Conservation (phyloP, 2,888 invertebrate genomes). For the Himalopsyche anomala region DNA sequence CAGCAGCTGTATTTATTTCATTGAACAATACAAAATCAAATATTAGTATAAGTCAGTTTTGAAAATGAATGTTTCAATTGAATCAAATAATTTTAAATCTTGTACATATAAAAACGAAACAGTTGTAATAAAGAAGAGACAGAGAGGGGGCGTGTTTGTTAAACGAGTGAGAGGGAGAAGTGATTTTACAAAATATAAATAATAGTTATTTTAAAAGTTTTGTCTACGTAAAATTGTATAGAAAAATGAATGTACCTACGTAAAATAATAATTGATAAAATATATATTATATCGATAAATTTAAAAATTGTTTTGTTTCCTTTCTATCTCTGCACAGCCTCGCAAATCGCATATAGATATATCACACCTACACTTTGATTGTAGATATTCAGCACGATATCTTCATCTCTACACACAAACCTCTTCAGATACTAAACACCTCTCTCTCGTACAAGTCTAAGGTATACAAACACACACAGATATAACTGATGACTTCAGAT, state of each 20-base stretch:
- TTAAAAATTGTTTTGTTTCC: constrained; percentile 49
- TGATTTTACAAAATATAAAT: constrained; percentile 61
- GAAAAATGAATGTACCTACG: constrained; percentile 65
- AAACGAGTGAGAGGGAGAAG: constrained; percentile 51
- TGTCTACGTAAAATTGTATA: constrained; percentile 65
- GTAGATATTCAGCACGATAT: too few species aligned
- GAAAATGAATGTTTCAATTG: not conserved
- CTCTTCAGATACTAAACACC: too few species aligned
- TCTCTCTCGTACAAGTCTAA: too few species aligned
- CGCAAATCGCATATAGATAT: too few species aligned
- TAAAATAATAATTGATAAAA: constrained; percentile 64
- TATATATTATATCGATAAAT: constrained; percentile 64
- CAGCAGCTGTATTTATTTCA: too few species aligned
- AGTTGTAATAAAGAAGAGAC: constrained; percentile 38
- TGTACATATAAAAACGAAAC: constrained; percentile 43
- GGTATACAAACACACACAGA: too few species aligned
- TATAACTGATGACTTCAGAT: too few species aligned
- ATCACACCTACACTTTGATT: too few species aligned
- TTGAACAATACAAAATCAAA: too few species aligned
- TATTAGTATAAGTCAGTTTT: not conserved
- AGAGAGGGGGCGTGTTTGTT: constrained; percentile 47
- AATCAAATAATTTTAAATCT: constrained; percentile 24
- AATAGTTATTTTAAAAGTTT: constrained; percentile 58
- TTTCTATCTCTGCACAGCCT: not conserved
- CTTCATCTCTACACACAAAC: too few species aligned